A percentile compares a stretch with the other conserved stretches of the same genome.
These are phyloP conservation scores for Eledona agricola DNA, from an alignment of 2,888 invertebrate genomes.

Conservation along the genomic window DNA sequence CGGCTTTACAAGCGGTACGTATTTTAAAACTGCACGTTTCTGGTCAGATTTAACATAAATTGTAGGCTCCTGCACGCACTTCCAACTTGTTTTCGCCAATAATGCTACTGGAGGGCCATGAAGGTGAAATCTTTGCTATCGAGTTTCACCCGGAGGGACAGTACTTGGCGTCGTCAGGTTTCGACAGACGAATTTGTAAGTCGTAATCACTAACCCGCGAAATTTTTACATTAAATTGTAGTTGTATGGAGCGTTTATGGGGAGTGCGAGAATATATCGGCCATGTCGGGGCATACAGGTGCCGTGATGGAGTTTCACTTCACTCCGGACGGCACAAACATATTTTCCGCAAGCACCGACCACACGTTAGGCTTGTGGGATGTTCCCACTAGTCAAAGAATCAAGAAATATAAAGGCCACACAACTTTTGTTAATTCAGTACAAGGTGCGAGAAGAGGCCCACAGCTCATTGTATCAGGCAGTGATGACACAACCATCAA, in stretches of 20 bases:
- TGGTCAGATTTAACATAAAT: conserved; percentile 32
- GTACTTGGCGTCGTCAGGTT: conserved; percentile 92
- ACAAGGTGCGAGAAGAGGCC: conserved; percentile 85
- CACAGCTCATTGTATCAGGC: conserved; percentile 89
- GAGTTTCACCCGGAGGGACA: conserved; percentile 98
- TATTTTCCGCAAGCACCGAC: conserved; percentile 94
- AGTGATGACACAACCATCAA: conserved; percentile 95
- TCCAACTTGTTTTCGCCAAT: conserved; percentile 92
- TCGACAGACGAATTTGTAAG: conserved; percentile 95
- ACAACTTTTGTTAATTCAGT: conserved; percentile 79
- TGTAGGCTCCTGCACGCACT: conserved; percentile 77
- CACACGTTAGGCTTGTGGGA: conserved; percentile 97
- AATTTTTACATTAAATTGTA: conserved; percentile 56
- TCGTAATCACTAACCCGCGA: conserved; percentile 15
- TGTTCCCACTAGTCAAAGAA: conserved; percentile 83
- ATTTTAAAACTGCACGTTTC: conserved; percentile 15
- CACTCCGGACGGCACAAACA: conserved; percentile 81
- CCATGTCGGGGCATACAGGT: conserved; percentile 93
- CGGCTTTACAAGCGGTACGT: conserved; percentile 77
- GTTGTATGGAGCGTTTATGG: conserved; percentile 97
- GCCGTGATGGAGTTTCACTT: conserved; percentile 94
- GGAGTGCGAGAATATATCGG: conserved; percentile 96
- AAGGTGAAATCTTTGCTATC: conserved; percentile 92
- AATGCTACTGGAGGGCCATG: conserved; percentile 95
- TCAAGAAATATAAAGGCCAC: conserved; percentile 90